Evolutionary conservation across 2,113 vertebrate species (phyloP).

Genomic region (Tenebrosternarchus preto): DNA sequence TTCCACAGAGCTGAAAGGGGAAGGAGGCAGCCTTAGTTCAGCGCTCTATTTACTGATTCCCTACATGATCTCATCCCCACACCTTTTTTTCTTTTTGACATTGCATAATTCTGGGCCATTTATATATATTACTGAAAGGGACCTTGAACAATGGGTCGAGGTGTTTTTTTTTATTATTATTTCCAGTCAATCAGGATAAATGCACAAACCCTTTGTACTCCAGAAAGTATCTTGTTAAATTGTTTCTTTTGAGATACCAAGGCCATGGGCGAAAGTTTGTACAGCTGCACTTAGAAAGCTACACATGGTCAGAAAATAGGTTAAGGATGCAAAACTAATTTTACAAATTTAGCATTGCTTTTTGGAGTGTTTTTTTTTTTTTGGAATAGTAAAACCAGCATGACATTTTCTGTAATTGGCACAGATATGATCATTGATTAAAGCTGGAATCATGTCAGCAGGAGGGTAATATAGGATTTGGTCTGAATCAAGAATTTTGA

Average conservation of each 20-base stretch:
- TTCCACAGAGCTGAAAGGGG: slow-evolving; percentile 8
- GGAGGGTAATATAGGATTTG: neutral
- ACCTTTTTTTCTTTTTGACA: neutral
- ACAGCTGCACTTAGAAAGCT: neutral
- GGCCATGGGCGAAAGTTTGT: slow-evolving; percentile 13
- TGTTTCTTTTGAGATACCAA: slow-evolving; percentile 14
- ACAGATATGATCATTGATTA: neutral
- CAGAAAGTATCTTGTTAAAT: neutral
- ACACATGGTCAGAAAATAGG: neutral
- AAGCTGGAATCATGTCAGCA: neutral
- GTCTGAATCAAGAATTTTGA: neutral
- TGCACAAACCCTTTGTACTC: neutral
- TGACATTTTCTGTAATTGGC: neutral
- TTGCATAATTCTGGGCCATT: neutral
- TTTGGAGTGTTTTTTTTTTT: neutral
- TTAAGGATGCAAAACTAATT: neutral
- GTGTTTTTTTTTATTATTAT: slow-evolving; percentile 25
- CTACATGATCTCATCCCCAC: neutral
- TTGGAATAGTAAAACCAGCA: neutral
- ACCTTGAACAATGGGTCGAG: slow-evolving; percentile 7
- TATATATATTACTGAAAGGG: neutral
- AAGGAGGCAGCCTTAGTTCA: slow-evolving; percentile 14
- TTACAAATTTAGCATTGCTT: neutral
- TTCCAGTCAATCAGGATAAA: slow-evolving; percentile 9
- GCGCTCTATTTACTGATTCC: slow-evolving; percentile 1